These are phyloP conservation scores for Dichetophora obliterata DNA, from an alignment of 2,888 invertebrate species.

Conservation along the genomic window DNA sequence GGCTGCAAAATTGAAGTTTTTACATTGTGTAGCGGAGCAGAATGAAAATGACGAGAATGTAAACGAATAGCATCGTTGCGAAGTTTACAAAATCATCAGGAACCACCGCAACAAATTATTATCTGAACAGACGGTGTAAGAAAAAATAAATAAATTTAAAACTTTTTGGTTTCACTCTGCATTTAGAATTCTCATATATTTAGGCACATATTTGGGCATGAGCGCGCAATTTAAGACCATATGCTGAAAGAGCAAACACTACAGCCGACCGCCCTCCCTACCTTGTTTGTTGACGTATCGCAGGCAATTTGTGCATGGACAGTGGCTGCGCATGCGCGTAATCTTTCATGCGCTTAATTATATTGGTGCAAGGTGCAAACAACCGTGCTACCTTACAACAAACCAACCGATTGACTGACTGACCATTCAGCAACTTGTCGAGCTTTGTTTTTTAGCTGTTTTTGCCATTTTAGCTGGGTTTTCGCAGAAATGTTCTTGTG, in stretches of 20 bases:
- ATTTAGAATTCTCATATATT: no score
- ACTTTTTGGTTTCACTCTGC: neutral
- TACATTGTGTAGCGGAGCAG: conserved; percentile 5
- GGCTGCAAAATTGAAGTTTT: conserved; percentile 10
- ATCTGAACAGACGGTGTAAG: neutral
- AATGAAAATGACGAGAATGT: neutral
- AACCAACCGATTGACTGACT: conserved; percentile 25
- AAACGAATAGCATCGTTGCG: neutral
- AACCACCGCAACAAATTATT: conserved; percentile 17
- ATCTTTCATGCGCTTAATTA: conserved; percentile 25
- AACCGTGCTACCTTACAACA: neutral
- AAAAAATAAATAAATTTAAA: neutral
- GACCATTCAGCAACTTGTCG: neutral
- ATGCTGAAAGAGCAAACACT: no score
- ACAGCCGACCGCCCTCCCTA: no score
- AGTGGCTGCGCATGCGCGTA: conserved; percentile 34
- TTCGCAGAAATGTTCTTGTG: neutral
- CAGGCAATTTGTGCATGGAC: conserved; percentile 8
- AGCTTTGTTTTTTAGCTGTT: neutral
- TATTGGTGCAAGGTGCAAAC: conserved; percentile 18
- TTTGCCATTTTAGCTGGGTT: no score
- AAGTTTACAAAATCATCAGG: neutral
- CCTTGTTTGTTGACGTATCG: neutral
- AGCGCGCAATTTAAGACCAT: no score
- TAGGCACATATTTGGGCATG: no score